Conservation (phyloP, 2,113 vertebrate species). For the Cygnus buccinator region DNA sequence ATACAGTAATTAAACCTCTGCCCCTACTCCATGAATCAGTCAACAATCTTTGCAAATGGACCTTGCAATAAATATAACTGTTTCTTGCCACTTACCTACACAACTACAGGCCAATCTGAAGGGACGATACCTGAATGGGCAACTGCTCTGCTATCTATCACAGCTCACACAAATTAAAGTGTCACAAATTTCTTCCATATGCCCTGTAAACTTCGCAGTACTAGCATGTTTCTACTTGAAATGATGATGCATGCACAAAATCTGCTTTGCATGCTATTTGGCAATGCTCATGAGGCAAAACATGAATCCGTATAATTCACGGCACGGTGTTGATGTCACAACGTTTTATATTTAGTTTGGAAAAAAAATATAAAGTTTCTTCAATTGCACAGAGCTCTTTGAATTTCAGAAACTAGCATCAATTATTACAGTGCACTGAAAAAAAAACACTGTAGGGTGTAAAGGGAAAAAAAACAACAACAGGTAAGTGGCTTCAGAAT, state of each 20-base stretch:
- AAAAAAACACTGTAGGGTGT: background rate
- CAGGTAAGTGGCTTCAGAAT: background rate
- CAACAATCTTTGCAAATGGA: background rate
- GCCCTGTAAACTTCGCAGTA: background rate
- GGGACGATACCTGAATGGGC: background rate
- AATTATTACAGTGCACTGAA: background rate
- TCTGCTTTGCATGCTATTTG: background rate
- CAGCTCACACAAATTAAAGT: background rate
- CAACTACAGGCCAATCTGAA: background rate
- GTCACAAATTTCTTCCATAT: background rate
- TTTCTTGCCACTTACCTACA: background rate
- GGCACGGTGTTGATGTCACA: accelerated
- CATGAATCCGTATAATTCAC: background rate
- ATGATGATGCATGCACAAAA: background rate
- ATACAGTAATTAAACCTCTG: background rate
- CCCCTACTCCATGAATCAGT: background rate
- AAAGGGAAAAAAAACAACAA: background rate
- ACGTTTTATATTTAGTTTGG: background rate
- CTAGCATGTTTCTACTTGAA: background rate
- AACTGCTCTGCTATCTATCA: background rate
- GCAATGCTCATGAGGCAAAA: background rate
- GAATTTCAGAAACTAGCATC: background rate
- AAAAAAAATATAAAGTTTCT: background rate
- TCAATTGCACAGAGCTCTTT: background rate
- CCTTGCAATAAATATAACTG: background rate